These are phyloP conservation scores for Hyalella azteca DNA, from an alignment of 2,888 invertebrate species.

Conservation along the genomic window DNA sequence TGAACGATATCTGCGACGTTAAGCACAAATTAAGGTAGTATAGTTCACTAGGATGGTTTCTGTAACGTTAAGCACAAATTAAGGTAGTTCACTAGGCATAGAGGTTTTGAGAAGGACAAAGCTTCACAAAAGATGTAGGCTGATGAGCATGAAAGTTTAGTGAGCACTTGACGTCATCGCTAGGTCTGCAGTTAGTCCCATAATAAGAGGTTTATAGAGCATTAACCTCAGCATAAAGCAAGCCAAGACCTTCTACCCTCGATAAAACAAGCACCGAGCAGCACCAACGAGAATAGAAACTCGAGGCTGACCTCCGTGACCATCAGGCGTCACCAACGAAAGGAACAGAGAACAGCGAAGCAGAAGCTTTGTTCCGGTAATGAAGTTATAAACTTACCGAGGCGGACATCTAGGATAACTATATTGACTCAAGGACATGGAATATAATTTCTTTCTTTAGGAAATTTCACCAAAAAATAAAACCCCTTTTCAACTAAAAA, in stretches of 20 bases:
- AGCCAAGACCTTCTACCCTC: neutral
- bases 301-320: neutral
- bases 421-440: too few species aligned
- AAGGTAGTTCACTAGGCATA: too few species aligned
- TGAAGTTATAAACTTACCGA: slow-evolving; percentile 8
- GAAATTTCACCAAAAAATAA: too few species aligned
- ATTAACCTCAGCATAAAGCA: slow-evolving; percentile 27
- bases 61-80: too few species aligned
- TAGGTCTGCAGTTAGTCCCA: slow-evolving; percentile 29
- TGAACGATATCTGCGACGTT: too few species aligned
- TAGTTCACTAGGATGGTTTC: too few species aligned
- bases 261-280: slow-evolving; percentile 28
- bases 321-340: slow-evolving; percentile 8
- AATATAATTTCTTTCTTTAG: too few species aligned
- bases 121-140: too few species aligned
- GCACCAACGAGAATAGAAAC: slow-evolving; percentile 12
- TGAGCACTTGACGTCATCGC: slow-evolving; percentile 9
- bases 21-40: too few species aligned
- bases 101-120: too few species aligned
- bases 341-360: neutral
- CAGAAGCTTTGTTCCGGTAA: neutral
- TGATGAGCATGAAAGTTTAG: neutral
- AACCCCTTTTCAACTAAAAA: too few species aligned
- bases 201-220: slow-evolving; percentile 32
- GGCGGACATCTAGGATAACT: too few species aligned